phyloP scores from a whole-genome alignment of 2,888 invertebrate species.

The Eupithecia vulgata region DNA sequence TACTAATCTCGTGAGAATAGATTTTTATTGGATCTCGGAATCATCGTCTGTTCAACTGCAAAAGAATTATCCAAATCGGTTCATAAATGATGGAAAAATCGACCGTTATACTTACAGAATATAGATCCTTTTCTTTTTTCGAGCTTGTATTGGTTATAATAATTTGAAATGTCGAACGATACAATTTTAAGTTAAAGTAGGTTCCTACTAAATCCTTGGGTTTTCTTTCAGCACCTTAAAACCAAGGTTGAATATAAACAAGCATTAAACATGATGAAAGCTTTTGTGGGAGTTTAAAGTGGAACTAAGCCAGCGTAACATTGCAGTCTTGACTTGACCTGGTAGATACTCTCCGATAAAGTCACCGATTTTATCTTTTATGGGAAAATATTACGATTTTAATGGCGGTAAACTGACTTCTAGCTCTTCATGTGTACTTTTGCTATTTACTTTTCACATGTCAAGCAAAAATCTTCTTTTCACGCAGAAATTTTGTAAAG shows the following conservation, averaged over 20 bases:
- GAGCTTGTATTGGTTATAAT: too few relatives aligned
- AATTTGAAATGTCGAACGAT: background rate
- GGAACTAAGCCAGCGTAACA: conserved; percentile 44
- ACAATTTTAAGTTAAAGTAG: background rate
- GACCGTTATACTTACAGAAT: too few relatives aligned
- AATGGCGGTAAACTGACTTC: background rate
- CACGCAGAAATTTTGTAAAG: too few relatives aligned
- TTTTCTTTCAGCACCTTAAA: conserved; percentile 4
- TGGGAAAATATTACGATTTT: conserved; percentile 20
- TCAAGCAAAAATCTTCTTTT: background rate
- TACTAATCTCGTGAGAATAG: too few relatives aligned
- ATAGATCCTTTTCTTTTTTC: too few relatives aligned
- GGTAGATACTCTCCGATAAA: conserved; percentile 12
- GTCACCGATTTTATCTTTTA: conserved; percentile 28
- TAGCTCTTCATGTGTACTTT: background rate
- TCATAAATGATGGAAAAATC: too few relatives aligned
- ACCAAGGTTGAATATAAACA: conserved; percentile 24
- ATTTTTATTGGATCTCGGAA: too few relatives aligned
- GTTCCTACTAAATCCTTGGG: background rate
- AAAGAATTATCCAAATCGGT: too few relatives aligned
- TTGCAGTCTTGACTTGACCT: conserved; percentile 34
- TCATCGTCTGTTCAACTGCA: too few relatives aligned
- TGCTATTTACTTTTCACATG: background rate
- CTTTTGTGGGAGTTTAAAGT: conserved; percentile 42
- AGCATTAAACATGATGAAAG: conserved; percentile 42